Conservation (phyloP, 2,888 invertebrate genomes). For the Junonia oenone region DNA sequence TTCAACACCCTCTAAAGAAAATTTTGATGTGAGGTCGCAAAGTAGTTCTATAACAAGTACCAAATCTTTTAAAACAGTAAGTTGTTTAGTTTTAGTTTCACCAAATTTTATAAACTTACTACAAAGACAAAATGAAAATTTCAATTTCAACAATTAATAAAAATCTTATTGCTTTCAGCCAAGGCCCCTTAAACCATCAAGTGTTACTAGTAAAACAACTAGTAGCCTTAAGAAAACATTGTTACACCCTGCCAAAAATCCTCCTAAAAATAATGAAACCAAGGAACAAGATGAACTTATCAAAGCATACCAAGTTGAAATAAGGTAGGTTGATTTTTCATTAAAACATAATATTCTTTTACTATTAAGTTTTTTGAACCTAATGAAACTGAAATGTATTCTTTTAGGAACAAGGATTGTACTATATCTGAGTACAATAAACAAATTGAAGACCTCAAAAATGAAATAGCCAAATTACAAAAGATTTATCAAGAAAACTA, state of each 20-base stretch:
- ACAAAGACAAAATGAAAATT: too few relatives aligned
- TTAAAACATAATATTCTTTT: too few relatives aligned
- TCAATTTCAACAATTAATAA: neutral
- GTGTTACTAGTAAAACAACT: constrained; percentile 34
- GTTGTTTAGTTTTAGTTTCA: too few relatives aligned
- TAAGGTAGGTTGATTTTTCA: constrained; percentile 43
- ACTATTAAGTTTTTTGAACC: too few relatives aligned
- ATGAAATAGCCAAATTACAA: constrained; percentile 48
- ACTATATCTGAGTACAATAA: constrained; percentile 64
- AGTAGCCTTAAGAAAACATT: constrained; percentile 43
- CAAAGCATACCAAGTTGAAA: constrained; percentile 68
- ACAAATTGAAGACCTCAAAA: constrained; percentile 67
- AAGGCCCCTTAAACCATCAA: constrained; percentile 45
- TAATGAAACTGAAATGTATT: too few relatives aligned
- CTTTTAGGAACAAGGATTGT: constrained; percentile 66
- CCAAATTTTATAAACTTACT: too few relatives aligned
- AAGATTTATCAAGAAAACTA: constrained; percentile 33
- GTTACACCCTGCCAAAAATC: constrained; percentile 31
- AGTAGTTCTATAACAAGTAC: constrained; percentile 56
- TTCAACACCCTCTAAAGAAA: constrained; percentile 36
- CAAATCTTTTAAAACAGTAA: constrained; percentile 63
- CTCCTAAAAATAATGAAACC: constrained; percentile 33
- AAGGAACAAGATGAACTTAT: constrained; percentile 54
- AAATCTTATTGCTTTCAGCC: constrained; percentile 43
- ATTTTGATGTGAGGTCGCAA: constrained; percentile 51